A percentile compares a stretch with the other conserved stretches of the same genome.
Conservation (phyloP, 2,888 invertebrate species). For the Zonitis immaculata region DNA sequence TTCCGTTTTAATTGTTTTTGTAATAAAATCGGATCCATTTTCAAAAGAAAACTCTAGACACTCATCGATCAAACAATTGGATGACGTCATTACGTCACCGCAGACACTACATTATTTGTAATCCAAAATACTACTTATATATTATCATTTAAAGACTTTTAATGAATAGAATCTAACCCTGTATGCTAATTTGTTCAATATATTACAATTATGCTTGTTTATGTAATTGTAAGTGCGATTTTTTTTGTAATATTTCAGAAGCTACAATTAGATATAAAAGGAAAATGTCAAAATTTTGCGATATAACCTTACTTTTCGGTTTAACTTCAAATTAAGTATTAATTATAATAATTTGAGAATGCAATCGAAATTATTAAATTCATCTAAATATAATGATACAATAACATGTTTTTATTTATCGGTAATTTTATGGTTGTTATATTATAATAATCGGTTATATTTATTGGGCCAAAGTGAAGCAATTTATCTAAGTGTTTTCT, state of each 20-base stretch:
- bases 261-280: background rate
- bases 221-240: no score
- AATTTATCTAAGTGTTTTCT: background rate
- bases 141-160: no score
- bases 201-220: no score
- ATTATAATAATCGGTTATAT: background rate
- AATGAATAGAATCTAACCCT: no score
- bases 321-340: background rate
- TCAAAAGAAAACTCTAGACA: background rate
- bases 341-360: background rate
- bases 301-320: background rate
- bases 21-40: conserved; percentile 59
- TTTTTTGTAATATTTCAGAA: no score
- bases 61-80: background rate
- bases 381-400: conserved; percentile 1
- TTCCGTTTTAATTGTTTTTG: conserved; percentile 71
- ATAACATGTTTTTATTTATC: background rate
- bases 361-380: background rate
- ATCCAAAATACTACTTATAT: no score
- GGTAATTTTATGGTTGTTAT: background rate
- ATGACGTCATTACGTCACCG: background rate
- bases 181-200: no score
- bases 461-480: background rate
- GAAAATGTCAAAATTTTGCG: background rate
- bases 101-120: no score